Base-by-base conservation (phyloP, 2,888 invertebrate genomes). In the Drosophila eohydei region DNA sequence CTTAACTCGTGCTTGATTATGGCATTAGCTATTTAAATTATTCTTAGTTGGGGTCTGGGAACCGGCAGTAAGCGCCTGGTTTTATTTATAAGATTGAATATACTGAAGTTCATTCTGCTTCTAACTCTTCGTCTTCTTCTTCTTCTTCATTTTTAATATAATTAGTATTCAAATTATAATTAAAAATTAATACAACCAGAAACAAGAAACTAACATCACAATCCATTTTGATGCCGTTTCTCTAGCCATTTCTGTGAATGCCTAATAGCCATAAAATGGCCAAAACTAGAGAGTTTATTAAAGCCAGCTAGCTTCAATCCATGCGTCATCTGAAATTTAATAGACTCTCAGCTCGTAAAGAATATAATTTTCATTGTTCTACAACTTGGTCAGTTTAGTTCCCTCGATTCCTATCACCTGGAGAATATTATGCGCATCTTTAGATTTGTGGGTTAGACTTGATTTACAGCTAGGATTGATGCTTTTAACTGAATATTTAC, bases 151-250 rank as follows among this genome's bases (percentile, higher is more conserved):
- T 36, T 44, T 68, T 59, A 73, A 77, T 73, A 73, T 64, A 76
- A 77, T 73, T 76, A 73, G 73, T 60, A 79, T 73, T 58, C 61
- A 74, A 81, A 68, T 68, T 67, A 73, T 77, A 80, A 71, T 77
- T 44, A 61, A 64, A 59, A 75, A 56, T 56, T 64, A 61, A 74
- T 67, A 74, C 58, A 72, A 52, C 11, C 60, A 57, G 30, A 52
- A 62, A 51, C 26, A 57, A 55, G 26, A 55, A 43, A 55, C 41
- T 12, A 16, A 40, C 56, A 72, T 68, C 63, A 75, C 36, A 44
- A 75, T 71, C 62, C 56, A 26, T 51, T 71, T 54, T 44, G 30
- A 60, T 63, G 48, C 44, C 70, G 65, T 65, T 65, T 61, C 59
- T 40, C 62, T 48, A 16, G 36, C 11, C 14, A 14, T 30, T 40